phyloP scores from a whole-genome alignment of 2,113 vertebrate genomes.

The Crotalus helleri region DNA sequence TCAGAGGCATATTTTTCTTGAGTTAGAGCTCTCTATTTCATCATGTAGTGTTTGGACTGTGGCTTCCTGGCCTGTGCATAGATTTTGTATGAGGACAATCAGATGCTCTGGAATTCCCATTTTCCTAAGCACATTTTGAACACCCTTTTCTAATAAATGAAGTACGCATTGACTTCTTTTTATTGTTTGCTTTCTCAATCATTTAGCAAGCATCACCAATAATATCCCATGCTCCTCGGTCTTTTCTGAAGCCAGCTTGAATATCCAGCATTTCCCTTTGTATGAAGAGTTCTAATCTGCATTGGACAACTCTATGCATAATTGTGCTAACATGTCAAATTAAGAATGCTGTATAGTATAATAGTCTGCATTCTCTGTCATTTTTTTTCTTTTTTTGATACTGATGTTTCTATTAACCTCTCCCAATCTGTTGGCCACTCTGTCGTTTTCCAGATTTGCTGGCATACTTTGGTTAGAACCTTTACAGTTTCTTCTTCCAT shows the following conservation, averaged over 20 bases:
- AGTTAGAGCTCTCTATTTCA: background rate
- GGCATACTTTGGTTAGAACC: background rate
- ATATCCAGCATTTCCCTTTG: background rate
- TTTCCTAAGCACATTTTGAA: background rate
- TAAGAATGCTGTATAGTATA: background rate
- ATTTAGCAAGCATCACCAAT: background rate
- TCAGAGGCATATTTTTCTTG: background rate
- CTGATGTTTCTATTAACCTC: background rate
- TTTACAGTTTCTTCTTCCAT: background rate
- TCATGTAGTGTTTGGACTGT: background rate
- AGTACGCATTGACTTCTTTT: background rate
- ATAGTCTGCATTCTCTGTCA: background rate
- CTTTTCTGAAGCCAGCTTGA: background rate
- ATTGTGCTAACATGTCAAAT: background rate
- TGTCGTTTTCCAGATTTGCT: background rate
- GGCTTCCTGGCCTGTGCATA: background rate
- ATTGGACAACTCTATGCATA: background rate
- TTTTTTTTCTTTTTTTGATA: background rate
- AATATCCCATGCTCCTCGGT: background rate
- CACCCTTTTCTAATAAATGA: background rate
- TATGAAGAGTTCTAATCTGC: background rate
- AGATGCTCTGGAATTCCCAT: background rate
- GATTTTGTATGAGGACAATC: background rate
- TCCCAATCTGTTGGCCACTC: background rate
- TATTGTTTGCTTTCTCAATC: background rate